Evolutionary conservation across 2,797 vertebrate species (phyloP), one percentile per base, ranked within the genome.

Genomic region (Myioborus melanocephalus): DNA sequence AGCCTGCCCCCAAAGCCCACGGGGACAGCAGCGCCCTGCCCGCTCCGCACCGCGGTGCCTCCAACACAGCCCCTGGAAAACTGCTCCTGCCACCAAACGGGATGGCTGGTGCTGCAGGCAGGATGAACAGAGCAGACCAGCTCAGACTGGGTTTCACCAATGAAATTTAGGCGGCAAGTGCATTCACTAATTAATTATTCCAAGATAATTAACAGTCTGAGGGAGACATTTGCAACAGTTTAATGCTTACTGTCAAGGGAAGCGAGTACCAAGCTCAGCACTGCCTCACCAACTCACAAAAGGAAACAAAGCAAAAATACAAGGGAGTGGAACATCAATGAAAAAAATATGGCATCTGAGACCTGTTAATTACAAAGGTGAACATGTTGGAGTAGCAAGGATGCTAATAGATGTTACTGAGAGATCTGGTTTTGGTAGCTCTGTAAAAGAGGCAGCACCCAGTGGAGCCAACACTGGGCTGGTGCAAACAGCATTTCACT

Each of bases 161-260:
- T 15, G 19, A 83, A 61, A 69, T 10, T 26, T 27, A 70, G 60
- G 69, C 75, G 60, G 89, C 44, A 79, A 81, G 59, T 1, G 7
- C 27, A 5, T 44, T 80, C 49, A 32, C 34, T 88, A 70, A 87
- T 89, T 34, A 93, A 94, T 87, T 95, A 82, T 84, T 94, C 87
- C 85, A 84, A 93, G 49, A 88, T 79, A 93, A 96, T 91, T 84
- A 94, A 91, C 52, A 91, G 70, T 88, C 83, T 86, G 80, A 96
- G 66, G 70, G 77, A 96, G 70, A 90, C 1, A 4, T 81, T 87
- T 83, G 55, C 83, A 90, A 77, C 83, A 94, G 83, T 71, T 94
- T 94, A 91, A 91, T 57, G 83, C 83, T 76, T 80, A 53, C 82
- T 87, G 91, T 93, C 93, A 93, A 82, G 86, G 72, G 85, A 94